A percentile compares a stretch with the other conserved stretches of the same genome.
Conservation (phyloP, 2,113 vertebrate species). For the Canis aureus region DNA sequence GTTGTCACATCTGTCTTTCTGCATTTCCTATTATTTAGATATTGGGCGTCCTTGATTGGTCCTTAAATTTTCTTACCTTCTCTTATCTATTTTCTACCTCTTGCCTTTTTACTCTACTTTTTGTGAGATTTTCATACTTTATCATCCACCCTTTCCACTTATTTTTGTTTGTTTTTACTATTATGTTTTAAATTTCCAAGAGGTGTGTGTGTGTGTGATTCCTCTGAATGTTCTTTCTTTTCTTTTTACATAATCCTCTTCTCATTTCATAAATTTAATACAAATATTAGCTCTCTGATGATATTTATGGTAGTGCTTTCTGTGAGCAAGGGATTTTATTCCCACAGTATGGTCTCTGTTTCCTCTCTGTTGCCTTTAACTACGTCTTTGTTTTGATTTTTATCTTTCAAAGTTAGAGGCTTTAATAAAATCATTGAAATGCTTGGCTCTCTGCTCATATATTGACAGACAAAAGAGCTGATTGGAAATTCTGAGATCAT, state of each 20-base stretch:
- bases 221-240: background rate
- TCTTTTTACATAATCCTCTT: background rate
- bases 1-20: background rate
- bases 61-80: background rate
- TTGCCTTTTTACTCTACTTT: background rate
- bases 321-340: background rate
- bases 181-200: background rate
- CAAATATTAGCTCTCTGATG: background rate
- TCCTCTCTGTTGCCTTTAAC: background rate
- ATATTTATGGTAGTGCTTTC: background rate
- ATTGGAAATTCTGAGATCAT: background rate
- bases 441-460: background rate
- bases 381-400: background rate
- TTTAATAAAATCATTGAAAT: background rate
- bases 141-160: background rate
- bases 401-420: background rate
- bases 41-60: background rate
- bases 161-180: background rate
- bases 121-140: background rate
- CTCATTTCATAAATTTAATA: background rate
- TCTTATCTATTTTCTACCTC: background rate
- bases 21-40: background rate
- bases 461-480: background rate
- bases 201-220: background rate
- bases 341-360: background rate